These are phyloP conservation scores for Xanthia icteritia DNA, from an alignment of 2,888 invertebrate genomes.

Conservation along the genomic window DNA sequence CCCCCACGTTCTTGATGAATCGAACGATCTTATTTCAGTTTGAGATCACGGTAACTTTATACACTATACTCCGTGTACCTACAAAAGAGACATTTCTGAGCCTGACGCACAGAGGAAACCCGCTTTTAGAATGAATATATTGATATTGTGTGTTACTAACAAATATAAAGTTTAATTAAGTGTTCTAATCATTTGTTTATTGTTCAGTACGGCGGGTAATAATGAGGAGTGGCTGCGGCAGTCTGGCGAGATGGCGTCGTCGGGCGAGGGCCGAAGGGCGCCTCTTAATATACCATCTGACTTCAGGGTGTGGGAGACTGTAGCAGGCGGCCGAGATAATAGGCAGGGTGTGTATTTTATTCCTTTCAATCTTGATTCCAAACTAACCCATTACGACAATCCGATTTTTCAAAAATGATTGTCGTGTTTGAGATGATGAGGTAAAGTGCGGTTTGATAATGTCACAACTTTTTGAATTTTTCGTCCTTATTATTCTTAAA, in stretches of 20 bases:
- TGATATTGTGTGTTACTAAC: not conserved
- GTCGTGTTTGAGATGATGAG: not conserved
- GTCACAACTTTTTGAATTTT: not conserved
- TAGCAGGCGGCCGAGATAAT: conserved; percentile 65
- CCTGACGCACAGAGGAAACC: not conserved
- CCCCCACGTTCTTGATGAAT: not conserved
- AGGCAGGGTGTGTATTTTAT: conserved; percentile 68
- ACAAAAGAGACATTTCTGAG: not conserved
- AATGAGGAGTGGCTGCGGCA: conserved; percentile 56
- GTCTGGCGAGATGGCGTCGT: conserved; percentile 56
- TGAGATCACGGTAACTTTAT: not conserved
- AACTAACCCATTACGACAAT: not conserved
- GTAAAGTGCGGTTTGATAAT: not conserved
- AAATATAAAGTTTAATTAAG: not conserved
- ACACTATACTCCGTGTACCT: not conserved
- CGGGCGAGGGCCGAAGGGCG: conserved; percentile 43
- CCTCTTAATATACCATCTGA: conserved; percentile 70
- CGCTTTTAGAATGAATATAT: not conserved
- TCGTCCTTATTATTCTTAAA: not conserved
- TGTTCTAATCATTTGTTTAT: conserved; percentile 27
- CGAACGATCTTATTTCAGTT: not conserved
- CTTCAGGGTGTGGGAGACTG: conserved; percentile 82
- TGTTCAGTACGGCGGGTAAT: conserved; percentile 67
- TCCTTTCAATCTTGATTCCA: not conserved
- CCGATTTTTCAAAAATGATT: not conserved